Conservation (phyloP, 2,113 vertebrate species). For the Pseudorhombus dupliciocellatus region DNA sequence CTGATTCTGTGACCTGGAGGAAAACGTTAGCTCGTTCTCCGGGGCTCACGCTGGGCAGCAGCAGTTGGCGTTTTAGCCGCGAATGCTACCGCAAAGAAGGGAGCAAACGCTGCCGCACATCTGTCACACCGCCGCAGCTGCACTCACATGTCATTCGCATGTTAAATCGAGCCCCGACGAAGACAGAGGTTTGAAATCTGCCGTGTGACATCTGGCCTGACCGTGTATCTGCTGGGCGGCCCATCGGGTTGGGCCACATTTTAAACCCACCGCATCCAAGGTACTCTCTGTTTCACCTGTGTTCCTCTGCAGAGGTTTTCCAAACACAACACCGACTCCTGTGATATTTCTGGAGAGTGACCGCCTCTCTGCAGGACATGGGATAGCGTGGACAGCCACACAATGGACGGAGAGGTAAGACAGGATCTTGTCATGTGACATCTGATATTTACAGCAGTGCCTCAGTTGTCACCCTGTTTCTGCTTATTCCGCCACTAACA, state of each 20-base stretch:
- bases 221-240: not conserved
- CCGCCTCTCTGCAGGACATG: slow-evolving; percentile 14
- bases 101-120: not conserved
- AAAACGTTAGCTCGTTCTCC: not conserved
- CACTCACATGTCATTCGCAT: not conserved
- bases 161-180: not conserved
- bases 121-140: not conserved
- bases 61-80: not conserved
- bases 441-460: slow-evolving; percentile 1
- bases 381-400: slow-evolving; percentile 45
- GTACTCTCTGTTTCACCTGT: slow-evolving; percentile 20
- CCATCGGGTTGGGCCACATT: slow-evolving; percentile 34
- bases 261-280: not conserved
- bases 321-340: not conserved
- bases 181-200: not conserved
- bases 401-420: slow-evolving; percentile 70
- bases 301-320: slow-evolving; percentile 28
- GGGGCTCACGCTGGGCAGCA: not conserved
- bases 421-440: not conserved
- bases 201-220: not conserved
- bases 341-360: not conserved
- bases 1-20: not conserved
- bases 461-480: slow-evolving; percentile 18
- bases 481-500: slow-evolving; percentile 43
- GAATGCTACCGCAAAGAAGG: not conserved